These are phyloP conservation scores for Pemphigus obesinymphae DNA, from an alignment of 1,140 invertebrate species.

Conservation along the genomic window DNA sequence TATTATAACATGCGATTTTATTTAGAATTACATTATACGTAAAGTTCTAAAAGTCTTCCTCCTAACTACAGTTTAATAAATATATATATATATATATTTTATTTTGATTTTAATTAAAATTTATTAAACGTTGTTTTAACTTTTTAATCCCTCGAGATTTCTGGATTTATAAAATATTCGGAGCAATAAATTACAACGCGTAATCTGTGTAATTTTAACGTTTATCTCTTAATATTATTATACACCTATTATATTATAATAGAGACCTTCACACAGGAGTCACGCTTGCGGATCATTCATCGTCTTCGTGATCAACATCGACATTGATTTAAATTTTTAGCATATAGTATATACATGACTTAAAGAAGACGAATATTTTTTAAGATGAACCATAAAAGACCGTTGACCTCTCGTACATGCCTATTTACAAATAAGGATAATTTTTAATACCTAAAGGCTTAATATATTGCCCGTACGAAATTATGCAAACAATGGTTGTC, in stretches of 20 bases:
- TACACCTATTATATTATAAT: background rate
- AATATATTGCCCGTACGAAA: background rate
- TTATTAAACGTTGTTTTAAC: background rate
- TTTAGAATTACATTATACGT: background rate
- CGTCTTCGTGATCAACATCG: background rate
- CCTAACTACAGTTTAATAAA: background rate
- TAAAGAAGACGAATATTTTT: background rate
- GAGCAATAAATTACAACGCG: background rate
- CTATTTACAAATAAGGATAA: constrained; percentile 18
- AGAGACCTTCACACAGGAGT: background rate
- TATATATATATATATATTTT: background rate
- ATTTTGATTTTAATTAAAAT: constrained; percentile 3
- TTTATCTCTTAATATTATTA: background rate
- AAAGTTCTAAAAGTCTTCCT: background rate
- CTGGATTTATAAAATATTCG: background rate
- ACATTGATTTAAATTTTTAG: background rate
- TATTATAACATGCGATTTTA: background rate
- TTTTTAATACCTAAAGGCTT: constrained; percentile 14
- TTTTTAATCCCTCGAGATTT: background rate
- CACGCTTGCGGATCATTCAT: background rate
- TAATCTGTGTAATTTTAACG: background rate
- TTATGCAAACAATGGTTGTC: constrained; percentile 1
- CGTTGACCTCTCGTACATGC: constrained; percentile 11
- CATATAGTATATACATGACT: background rate
- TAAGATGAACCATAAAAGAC: constrained; percentile 3